Percentiles rank a stretch among this genome's conserved stretches.
Conservation (phyloP, 2,888 invertebrate genomes). For the Netelia melanura region DNA sequence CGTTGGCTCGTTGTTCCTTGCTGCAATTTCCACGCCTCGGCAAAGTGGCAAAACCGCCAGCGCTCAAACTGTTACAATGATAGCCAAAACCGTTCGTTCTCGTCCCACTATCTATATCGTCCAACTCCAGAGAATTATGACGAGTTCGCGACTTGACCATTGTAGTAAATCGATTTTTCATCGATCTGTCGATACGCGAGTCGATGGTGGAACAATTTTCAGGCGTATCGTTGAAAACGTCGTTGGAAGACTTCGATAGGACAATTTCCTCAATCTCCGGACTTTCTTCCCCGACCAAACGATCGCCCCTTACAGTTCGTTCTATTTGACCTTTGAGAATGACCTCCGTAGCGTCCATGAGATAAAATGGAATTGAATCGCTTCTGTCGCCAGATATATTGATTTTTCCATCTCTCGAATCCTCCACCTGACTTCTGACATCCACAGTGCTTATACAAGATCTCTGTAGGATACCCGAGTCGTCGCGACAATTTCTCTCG, state of each 20-base stretch:
- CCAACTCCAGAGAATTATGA: slow-evolving; percentile 77
- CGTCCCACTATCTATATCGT: slow-evolving; percentile 67
- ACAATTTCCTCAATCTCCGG: slow-evolving; percentile 34
- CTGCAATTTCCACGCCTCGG: slow-evolving; percentile 76
- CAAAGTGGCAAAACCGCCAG: slow-evolving; percentile 77
- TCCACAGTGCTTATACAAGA: slow-evolving; percentile 75
- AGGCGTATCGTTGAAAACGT: not conserved
- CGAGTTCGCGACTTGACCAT: slow-evolving; percentile 70
- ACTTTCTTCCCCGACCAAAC: slow-evolving; percentile 14
- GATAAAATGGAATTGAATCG: slow-evolving; percentile 64
- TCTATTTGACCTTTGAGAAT: slow-evolving; percentile 75
- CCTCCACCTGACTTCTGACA: slow-evolving; percentile 67
- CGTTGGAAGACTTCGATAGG: slow-evolving; percentile 8
- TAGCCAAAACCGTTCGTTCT: slow-evolving; percentile 32
- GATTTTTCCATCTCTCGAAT: slow-evolving; percentile 27
- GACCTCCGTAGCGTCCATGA: slow-evolving; percentile 80
- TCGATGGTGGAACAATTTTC: slow-evolving; percentile 17
- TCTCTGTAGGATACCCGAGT: slow-evolving; percentile 68
- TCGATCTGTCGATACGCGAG: slow-evolving; percentile 32
- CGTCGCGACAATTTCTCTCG: slow-evolving; percentile 69
- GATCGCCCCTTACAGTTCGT: slow-evolving; percentile 66
- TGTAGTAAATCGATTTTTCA: slow-evolving; percentile 31
- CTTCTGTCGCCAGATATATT: slow-evolving; percentile 2
- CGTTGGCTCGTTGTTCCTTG: slow-evolving; percentile 74
- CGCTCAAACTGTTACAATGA: slow-evolving; percentile 1